Percentiles rank a stretch among this genome's conserved stretches.
phyloP scores from a whole-genome alignment of 2,797 vertebrate genomes.

The Ataeniobius toweri region DNA sequence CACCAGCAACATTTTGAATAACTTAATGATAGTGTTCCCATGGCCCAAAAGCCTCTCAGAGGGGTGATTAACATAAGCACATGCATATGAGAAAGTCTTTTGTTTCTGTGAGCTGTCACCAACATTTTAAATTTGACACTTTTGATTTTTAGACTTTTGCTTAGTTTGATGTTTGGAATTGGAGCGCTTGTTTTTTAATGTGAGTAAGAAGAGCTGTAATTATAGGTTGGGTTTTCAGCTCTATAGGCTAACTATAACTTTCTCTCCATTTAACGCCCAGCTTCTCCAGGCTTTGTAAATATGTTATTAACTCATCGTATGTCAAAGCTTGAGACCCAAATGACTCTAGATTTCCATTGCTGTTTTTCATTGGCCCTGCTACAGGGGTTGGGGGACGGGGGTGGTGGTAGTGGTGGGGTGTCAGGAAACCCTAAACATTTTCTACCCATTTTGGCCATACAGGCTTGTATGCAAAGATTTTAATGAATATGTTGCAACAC shows the following conservation, averaged over 20 bases:
- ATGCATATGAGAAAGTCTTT: slow-evolving; percentile 20
- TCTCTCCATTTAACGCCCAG: slow-evolving; percentile 13
- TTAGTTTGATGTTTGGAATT: slow-evolving; percentile 3
- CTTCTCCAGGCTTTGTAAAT: slow-evolving; percentile 31
- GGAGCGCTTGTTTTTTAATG: not conserved
- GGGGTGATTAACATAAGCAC: slow-evolving; percentile 25
- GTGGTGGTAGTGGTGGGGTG: not conserved
- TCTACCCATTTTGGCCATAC: not conserved
- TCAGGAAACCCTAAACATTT: not conserved
- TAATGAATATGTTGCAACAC: no score
- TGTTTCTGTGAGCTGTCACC: slow-evolving; percentile 30
- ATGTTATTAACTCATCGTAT: slow-evolving; percentile 42
- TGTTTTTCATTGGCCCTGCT: not conserved
- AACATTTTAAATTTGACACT: slow-evolving; percentile 7
- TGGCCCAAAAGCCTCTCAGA: slow-evolving; percentile 34
- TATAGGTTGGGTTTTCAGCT: slow-evolving; percentile 22
- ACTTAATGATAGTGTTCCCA: slow-evolving; percentile 46
- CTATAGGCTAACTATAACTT: slow-evolving; percentile 28
- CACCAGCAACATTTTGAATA: slow-evolving; percentile 44
- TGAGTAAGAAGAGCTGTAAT: slow-evolving; percentile 27
- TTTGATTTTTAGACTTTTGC: not conserved
- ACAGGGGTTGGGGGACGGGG: no score
- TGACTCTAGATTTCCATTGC: slow-evolving; percentile 1
- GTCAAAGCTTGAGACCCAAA: slow-evolving; percentile 20
- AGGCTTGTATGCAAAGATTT: no score